These are phyloP conservation scores for Chaetorhynchus papuensis DNA, from an alignment of 2,113 vertebrate species.

Conservation along the genomic window DNA sequence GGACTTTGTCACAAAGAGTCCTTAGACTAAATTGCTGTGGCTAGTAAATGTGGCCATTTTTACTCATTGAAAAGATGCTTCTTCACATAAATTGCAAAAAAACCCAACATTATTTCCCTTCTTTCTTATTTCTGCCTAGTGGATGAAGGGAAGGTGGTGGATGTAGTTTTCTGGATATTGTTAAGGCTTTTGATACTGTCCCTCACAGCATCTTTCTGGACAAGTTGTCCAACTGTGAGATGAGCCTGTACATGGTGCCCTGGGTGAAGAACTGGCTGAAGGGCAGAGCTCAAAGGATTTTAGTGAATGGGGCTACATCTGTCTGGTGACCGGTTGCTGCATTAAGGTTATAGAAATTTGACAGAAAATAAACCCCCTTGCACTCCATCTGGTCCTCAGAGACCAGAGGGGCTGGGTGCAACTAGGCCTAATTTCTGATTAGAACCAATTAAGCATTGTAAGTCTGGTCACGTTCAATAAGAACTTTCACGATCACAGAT, in stretches of 20 bases:
- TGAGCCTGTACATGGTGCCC: not conserved
- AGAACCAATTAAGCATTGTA: not conserved
- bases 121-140: not conserved
- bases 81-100: not conserved
- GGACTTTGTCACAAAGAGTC: not conserved
- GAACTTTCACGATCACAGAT: not conserved
- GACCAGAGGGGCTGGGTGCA: not conserved
- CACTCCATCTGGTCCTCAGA: not conserved
- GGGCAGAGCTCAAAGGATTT: not conserved
- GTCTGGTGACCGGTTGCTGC: not conserved
- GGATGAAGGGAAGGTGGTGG: not conserved
- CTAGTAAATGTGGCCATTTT: not conserved
- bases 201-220: not conserved
- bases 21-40: not conserved
- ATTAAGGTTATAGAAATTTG: not conserved
- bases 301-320: not conserved
- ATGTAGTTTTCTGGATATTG: not conserved
- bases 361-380: not conserved
- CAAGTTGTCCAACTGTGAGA: not conserved
- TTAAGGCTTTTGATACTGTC: not conserved
- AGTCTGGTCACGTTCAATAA: not conserved
- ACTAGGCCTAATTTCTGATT: not conserved
- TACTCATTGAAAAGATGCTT: not conserved
- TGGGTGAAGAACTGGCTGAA: not conserved
- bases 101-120: not conserved